A percentile compares a stretch with the other conserved stretches of the same genome.
phyloP scores from a whole-genome alignment of 2,113 vertebrate species.

The Ellobius talpinus region DNA sequence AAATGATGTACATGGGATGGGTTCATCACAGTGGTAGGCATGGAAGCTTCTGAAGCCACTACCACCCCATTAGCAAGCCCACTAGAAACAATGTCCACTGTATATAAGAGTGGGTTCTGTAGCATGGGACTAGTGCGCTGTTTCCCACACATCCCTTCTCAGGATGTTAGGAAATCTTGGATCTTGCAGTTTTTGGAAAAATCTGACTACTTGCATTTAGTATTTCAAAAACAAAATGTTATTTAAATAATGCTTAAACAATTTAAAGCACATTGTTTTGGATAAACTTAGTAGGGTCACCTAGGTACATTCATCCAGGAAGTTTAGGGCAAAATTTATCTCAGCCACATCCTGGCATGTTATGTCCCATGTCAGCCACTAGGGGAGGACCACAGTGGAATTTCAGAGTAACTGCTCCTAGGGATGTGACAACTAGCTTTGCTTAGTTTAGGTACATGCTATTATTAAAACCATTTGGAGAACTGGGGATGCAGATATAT shows the following conservation, averaged over 20 bases:
- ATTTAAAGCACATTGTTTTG: not conserved
- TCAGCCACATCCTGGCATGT: not conserved
- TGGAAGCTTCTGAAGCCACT: not conserved
- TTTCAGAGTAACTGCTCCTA: not conserved
- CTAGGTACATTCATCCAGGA: not conserved
- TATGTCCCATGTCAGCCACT: accelerated
- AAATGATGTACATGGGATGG: accelerated
- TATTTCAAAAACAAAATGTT: not conserved
- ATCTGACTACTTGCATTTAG: not conserved
- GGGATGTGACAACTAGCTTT: not conserved
- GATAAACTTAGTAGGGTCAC: not conserved
- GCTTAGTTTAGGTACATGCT: not conserved
- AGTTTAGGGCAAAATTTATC: not conserved
- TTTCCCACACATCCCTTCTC: not conserved
- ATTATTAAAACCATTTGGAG: not conserved
- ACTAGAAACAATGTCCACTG: not conserved
- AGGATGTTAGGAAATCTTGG: not conserved
- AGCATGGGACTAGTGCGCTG: not conserved
- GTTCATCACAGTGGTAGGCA: not conserved
- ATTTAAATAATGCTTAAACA: not conserved
- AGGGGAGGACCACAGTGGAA: accelerated
- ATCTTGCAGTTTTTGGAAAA: not conserved
- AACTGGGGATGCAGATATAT: not conserved
- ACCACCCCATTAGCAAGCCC: not conserved
- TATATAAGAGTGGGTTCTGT: not conserved